Evolutionary conservation across 2,888 invertebrate species (phyloP).

Genomic region (Erynnis tages): DNA sequence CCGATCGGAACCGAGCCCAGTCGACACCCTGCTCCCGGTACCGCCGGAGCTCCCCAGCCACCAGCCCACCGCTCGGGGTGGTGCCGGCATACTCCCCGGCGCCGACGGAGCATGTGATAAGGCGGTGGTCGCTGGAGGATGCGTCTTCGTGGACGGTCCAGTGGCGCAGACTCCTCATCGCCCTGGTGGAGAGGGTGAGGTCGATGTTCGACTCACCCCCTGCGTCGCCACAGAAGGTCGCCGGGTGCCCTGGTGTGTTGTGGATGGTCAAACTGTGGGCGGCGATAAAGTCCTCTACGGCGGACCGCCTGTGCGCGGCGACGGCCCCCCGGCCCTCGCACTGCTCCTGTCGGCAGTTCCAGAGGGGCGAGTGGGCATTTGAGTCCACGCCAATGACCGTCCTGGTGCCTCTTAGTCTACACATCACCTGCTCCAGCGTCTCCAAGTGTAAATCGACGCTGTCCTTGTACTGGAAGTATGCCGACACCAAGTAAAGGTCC

Average conservation of each 20-base stretch:
- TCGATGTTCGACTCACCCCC: slow-evolving; percentile 29
- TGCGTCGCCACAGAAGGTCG: slow-evolving; percentile 24
- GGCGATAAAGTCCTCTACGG: background rate
- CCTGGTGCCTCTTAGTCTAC: background rate
- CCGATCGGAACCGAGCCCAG: slow-evolving; percentile 5
- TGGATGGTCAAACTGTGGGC: background rate
- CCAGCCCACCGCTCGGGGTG: background rate
- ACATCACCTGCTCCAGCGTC: slow-evolving; percentile 30
- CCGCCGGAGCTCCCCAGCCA: background rate
- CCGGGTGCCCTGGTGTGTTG: background rate
- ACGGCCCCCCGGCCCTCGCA: background rate
- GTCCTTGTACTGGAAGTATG: slow-evolving; percentile 34
- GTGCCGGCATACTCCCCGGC: too few relatives aligned
- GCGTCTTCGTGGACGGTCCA: slow-evolving; percentile 24
- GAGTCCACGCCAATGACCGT: slow-evolving; percentile 34
- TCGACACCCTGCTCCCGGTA: slow-evolving; percentile 5
- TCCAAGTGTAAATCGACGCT: slow-evolving; percentile 30
- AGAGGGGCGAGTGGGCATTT: slow-evolving; percentile 40
- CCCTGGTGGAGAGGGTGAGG: slow-evolving; percentile 9
- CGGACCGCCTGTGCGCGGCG: background rate
- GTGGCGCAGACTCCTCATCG: background rate
- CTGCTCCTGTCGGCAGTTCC: slow-evolving; percentile 30
- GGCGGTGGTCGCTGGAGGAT: slow-evolving; percentile 34
- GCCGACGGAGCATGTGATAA: slow-evolving; percentile 22
- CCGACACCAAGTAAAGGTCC: slow-evolving; percentile 31